Conservation (phyloP, 2,113 vertebrate genomes). For the Sisor rabdophorus region DNA sequence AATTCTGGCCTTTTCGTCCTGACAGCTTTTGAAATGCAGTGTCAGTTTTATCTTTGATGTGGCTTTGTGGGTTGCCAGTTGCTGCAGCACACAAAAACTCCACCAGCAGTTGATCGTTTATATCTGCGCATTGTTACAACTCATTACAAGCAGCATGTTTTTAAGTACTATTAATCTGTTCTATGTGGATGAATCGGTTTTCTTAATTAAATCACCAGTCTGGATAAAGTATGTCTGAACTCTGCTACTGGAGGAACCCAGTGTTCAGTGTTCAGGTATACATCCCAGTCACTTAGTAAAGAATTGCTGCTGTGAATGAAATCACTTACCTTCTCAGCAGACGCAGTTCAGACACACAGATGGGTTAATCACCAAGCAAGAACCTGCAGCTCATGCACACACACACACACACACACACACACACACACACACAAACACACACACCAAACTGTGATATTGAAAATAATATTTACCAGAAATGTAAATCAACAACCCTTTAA, state of each 20-base stretch:
- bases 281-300: neutral
- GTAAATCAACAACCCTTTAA: too few relatives aligned
- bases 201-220: constrained; percentile 7
- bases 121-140: constrained; percentile 6
- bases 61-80: constrained; percentile 27
- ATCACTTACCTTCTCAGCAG: neutral
- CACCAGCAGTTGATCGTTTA: neutral
- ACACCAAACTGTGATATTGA: too few relatives aligned
- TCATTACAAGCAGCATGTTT: constrained; percentile 52
- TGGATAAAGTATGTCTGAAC: neutral
- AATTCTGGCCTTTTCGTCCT: constrained; percentile 18
- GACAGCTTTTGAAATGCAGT: constrained; percentile 17
- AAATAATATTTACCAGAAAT: too few relatives aligned
- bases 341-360: neutral
- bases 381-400: neutral
- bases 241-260: neutral
- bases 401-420: too few relatives aligned
- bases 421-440: too few relatives aligned
- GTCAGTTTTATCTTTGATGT: constrained; percentile 18
- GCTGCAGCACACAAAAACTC: neutral
- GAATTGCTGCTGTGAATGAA: neutral
- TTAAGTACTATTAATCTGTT: too few relatives aligned
- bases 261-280: neutral
- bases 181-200: too few relatives aligned
- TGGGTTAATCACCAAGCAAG: neutral